These are phyloP conservation scores for Clusia tigrina DNA, from an alignment of 2,888 invertebrate genomes.

Conservation along the genomic window DNA sequence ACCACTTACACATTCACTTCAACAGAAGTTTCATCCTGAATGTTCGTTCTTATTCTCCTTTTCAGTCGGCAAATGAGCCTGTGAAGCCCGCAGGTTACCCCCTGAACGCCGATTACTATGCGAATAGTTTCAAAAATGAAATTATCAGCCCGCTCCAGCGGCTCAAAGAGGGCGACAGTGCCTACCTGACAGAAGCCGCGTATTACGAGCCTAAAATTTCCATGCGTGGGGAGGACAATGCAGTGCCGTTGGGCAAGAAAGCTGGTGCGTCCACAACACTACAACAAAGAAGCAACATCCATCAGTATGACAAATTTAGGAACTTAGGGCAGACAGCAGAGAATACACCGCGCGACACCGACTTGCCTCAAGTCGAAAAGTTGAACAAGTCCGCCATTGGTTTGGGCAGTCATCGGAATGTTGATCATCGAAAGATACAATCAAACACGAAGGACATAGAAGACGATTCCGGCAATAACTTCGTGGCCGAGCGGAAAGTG, in stretches of 20 bases:
- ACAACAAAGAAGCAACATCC: constrained; percentile 23
- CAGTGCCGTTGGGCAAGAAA: constrained; percentile 8
- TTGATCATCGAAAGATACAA: constrained; percentile 63
- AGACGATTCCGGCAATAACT: constrained; percentile 63
- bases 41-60: constrained; percentile 10
- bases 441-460: constrained; percentile 65
- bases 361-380: constrained; percentile 55
- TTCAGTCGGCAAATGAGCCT: constrained; percentile 58
- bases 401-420: constrained; percentile 51
- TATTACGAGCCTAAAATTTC: constrained; percentile 41
- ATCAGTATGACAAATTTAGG: no score
- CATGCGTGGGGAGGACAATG: constrained; percentile 36
- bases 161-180: constrained; percentile 30
- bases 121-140: constrained; percentile 58
- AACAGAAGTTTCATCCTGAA: neutral
- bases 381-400: constrained; percentile 52
- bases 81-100: constrained; percentile 48
- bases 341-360: constrained; percentile 12
- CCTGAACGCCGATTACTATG: constrained; percentile 46
- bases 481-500: constrained; percentile 59
- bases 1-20: no score
- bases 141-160: constrained; percentile 40
- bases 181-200: constrained; percentile 37
- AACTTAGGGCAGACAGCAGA: constrained; percentile 16
- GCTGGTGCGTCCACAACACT: constrained; percentile 16